These are phyloP conservation scores for Neolamprologus brichardi DNA, from an alignment of 2,113 vertebrate species.

Conservation along the genomic window DNA sequence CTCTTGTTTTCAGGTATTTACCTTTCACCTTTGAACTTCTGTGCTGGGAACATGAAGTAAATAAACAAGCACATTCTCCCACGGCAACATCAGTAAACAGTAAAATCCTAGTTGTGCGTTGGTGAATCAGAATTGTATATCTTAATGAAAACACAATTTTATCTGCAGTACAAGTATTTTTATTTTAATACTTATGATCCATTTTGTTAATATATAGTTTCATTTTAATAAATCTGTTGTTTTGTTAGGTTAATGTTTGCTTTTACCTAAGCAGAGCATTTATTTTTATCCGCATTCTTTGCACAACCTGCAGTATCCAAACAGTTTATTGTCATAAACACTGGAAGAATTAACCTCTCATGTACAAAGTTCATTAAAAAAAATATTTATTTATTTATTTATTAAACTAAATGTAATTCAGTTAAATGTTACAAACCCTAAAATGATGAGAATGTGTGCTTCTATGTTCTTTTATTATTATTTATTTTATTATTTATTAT, in stretches of 20 bases:
- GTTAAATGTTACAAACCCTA: not conserved
- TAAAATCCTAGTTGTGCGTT: not conserved
- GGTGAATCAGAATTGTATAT: not conserved
- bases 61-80: not conserved
- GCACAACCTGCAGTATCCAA: not conserved
- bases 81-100: not conserved
- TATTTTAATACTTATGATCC: not conserved
- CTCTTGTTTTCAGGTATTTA: not conserved
- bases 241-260: not conserved
- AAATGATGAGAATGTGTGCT: not conserved
- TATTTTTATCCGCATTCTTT: not conserved
- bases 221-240: not conserved
- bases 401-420: not conserved
- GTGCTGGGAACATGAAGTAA: not conserved
- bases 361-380: not conserved
- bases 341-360: not conserved
- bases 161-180: not conserved
- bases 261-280: not conserved
- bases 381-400: not conserved
- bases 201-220: not conserved
- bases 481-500: not conserved
- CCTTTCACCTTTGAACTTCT: not conserved
- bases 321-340: not conserved
- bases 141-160: not conserved
- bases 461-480: not conserved